Evolutionary conservation across 2,113 vertebrate genomes (phyloP), one percentile per base, ranked within the genome.

Genomic region (Paracanthobrama guichenoti): DNA sequence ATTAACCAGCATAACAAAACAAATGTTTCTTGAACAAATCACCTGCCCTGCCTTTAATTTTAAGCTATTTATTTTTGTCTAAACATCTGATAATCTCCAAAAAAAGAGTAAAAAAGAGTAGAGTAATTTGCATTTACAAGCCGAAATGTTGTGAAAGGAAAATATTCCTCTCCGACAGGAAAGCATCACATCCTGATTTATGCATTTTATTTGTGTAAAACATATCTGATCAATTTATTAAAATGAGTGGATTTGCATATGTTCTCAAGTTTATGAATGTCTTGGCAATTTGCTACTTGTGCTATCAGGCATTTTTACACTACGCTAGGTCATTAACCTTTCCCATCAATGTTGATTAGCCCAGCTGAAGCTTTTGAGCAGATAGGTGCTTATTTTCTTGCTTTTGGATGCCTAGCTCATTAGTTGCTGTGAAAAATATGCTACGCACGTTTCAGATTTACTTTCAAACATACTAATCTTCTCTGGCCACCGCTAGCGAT

Each of bases 381-480:
- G 39, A 53, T 64, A 26, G 18, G 20, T 60, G 55, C 28, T 60
- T 78, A 14, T 67, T 81, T 81, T 6, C 9, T 31, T 50, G 11
- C 28, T 50, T 79, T 44, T 79, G 42, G 60, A 79, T 48, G 60
- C 42, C 4, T 50, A 22, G 78, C 78, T 81, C 60, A 67, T 81
- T 48, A 67, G 60, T 62, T 28, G 62, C 8, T 81, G 9, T 53
- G 10, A 9, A 26, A 50, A 81, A 67, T 66, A 81, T 81, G 79
- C 62, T n/a, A 62, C 44, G 62, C 79, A 81, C 79, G 62, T 67
- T 67, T 53, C 48, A 55, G 73, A 76, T 76, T 76, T 76, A 55
- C 73, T 76, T 76, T 76, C n/a, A 35, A 67, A 66, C 60, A 48
- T 81, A 44, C 5, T 81, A 81, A 81, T 67, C 79, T 67, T 81